Percentiles rank a stretch among this genome's conserved stretches.
Conservation (phyloP, 2,797 vertebrate genomes). For the Cyclopterus lumpus region DNA sequence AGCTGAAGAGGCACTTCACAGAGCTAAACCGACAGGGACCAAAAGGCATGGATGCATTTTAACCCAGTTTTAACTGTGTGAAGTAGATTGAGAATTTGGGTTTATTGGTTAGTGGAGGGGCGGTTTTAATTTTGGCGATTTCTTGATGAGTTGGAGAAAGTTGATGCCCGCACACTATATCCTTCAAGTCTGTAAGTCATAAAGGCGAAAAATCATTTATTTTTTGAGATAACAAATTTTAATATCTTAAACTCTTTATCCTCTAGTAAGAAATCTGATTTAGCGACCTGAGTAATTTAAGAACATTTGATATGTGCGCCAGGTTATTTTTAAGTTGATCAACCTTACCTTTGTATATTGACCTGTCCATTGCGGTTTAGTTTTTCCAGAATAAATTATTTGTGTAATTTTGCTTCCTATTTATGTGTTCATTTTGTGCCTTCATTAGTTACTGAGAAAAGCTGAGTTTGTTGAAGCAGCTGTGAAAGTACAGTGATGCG, state of each 20-base stretch:
- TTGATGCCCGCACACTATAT: constrained; percentile 67
- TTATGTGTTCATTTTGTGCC: constrained; percentile 86
- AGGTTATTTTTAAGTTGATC: constrained; percentile 67
- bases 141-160: constrained; percentile 30
- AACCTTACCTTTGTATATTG: constrained; percentile 72
- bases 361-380: constrained; percentile 77
- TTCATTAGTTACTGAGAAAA: constrained; percentile 79
- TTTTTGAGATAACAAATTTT: constrained; percentile 86
- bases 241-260: constrained; percentile 80
- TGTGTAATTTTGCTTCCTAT: constrained; percentile 81
- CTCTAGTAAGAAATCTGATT: constrained; percentile 53
- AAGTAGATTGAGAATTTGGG: constrained; percentile 29
- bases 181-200: constrained; percentile 68
- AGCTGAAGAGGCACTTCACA: constrained; percentile 82
- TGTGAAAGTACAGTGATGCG: constrained; percentile 73
- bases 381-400: constrained; percentile 85
- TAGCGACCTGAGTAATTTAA: constrained; percentile 61
- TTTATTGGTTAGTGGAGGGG: constrained; percentile 14
- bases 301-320: constrained; percentile 61
- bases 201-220: constrained; percentile 76
- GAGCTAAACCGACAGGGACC: constrained; percentile 89
- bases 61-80: constrained; percentile 71
- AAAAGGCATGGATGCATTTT: constrained; percentile 84
- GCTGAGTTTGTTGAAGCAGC: constrained; percentile 72
- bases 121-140: constrained; percentile 35